Evolutionary conservation across 2,797 vertebrate species (phyloP), one percentile per base, ranked within the genome.

Genomic region (Chelonia mydas): DNA sequence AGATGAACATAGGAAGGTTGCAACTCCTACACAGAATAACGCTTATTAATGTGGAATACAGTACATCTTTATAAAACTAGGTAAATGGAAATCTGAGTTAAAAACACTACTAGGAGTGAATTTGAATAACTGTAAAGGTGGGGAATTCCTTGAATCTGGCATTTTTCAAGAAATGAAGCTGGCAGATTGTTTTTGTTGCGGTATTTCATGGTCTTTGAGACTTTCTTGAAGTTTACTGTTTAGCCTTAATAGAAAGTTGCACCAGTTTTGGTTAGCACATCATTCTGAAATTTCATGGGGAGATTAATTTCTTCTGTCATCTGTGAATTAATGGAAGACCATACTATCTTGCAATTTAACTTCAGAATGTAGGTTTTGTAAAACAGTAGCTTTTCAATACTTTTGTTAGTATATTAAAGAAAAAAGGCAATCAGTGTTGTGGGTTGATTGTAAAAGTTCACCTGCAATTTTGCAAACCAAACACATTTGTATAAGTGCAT

Each of bases 401-500:
- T 41, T 5, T 4, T 5, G 12, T 65, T n/a, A 13, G 6, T 28
- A 15, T n/a, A 16, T n/a, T 23, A 47, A 65, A 31, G n/a, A n/a
- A 11, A 49, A 37, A 87, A 49, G 33, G 33, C 59, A 19, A 28
- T 65, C 33, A 7, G 41, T 0, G 87, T n/a, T 13, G 28, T 54
- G 37, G 28, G 59, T 49, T 41, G 68, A 41, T 45, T 54, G 55
- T 77, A 51, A 45, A 7, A 3, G 33, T 78, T 77, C 76, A 54
- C 28, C 33, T 50, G 1, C 9, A 15, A 21, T 23, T 65, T 76
- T 84, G 81, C 41, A 17, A 15, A n/a, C 47, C 28, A 1, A 27
- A 74, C 25, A 45, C 72, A 7, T 21, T 19, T 50, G 53, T 49
- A 19, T 41, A 0, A 0, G 1, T 8, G 11, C 49, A n/a, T 84